Conservation (phyloP, 2,113 vertebrate genomes). For the Narcine bancroftii region DNA sequence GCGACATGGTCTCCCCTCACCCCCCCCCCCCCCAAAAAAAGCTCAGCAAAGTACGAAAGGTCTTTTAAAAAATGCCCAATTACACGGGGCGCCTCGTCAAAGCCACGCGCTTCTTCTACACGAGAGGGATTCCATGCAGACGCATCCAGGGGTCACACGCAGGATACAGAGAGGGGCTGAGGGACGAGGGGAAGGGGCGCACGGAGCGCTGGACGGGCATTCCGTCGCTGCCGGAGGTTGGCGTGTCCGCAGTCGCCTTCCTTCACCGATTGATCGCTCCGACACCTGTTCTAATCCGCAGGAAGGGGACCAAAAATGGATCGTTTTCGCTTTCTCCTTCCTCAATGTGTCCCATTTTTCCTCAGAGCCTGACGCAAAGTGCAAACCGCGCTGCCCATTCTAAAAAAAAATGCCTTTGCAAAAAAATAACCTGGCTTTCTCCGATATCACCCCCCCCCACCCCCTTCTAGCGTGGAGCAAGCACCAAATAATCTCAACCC, state of each 20-base stretch:
- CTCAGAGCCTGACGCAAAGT: constrained; percentile 47
- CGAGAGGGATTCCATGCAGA: not conserved
- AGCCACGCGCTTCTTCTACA: not conserved
- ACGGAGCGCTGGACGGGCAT: constrained; percentile 39
- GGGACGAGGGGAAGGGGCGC: constrained; percentile 32
- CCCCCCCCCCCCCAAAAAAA: not conserved
- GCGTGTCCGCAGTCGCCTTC: not conserved
- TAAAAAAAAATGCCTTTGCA: constrained; percentile 58
- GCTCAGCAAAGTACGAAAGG: not conserved
- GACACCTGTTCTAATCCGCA: constrained; percentile 61
- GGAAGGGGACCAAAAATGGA: not conserved
- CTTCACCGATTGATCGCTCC: constrained; percentile 52
- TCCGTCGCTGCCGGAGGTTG: constrained; percentile 34
- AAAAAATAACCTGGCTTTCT: constrained; percentile 55
- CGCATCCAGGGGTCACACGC: not conserved
- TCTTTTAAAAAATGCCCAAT: no score
- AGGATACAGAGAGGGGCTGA: not conserved
- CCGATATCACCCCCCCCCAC: not conserved
- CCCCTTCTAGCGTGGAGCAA: not conserved
- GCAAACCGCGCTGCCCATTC: constrained; percentile 61
- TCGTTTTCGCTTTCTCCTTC: constrained; percentile 36
- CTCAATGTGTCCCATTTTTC: constrained; percentile 24
- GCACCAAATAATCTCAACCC: not conserved
- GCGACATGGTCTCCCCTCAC: no score
- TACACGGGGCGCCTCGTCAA: not conserved